Conservation (phyloP, 1,140 invertebrate species). For the Gryon sp. region DNA sequence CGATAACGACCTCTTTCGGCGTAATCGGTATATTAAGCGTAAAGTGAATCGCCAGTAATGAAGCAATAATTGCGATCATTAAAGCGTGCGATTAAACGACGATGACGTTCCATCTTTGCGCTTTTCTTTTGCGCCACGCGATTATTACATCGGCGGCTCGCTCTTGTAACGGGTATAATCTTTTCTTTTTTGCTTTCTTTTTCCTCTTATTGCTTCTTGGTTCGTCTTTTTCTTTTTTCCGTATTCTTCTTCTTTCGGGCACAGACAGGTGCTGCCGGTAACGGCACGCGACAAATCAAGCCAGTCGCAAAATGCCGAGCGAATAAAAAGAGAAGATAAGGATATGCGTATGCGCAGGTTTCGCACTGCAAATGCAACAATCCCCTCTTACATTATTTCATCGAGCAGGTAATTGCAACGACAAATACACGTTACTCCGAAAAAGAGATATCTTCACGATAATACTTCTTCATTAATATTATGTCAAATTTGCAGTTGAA, state of each 20-base stretch:
- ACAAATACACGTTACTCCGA: slow-evolving; percentile 27
- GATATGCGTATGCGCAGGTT: slow-evolving; percentile 36
- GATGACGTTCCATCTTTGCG: slow-evolving; percentile 23
- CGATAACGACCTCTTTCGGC: slow-evolving; percentile 14
- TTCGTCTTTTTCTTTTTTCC: too few relatives aligned
- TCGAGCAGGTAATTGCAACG: slow-evolving; percentile 26
- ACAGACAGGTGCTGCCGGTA: slow-evolving; percentile 68
- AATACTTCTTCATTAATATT: too few relatives aligned
- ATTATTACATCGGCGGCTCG: slow-evolving; percentile 65
- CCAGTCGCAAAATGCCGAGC: slow-evolving; percentile 46
- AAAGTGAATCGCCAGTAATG: slow-evolving; percentile 41
- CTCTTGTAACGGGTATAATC: slow-evolving; percentile 68
- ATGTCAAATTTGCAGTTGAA: too few relatives aligned
- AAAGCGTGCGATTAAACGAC: slow-evolving; percentile 39
- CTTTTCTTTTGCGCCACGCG: slow-evolving; percentile 24
- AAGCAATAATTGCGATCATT: slow-evolving; percentile 44
- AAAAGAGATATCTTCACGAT: too few relatives aligned
- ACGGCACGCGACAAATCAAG: slow-evolving; percentile 76
- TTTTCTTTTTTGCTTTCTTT: too few relatives aligned
- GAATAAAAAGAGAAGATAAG: slow-evolving; percentile 51
- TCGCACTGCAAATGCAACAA: slow-evolving; percentile 39
- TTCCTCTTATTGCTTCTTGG: too few relatives aligned
- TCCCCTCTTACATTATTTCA: slow-evolving; percentile 11
- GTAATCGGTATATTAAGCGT: slow-evolving; percentile 29
- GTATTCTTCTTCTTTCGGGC: too few relatives aligned